Conservation (phyloP, 1,140 invertebrate genomes). For the Drosophila novamexicana region DNA sequence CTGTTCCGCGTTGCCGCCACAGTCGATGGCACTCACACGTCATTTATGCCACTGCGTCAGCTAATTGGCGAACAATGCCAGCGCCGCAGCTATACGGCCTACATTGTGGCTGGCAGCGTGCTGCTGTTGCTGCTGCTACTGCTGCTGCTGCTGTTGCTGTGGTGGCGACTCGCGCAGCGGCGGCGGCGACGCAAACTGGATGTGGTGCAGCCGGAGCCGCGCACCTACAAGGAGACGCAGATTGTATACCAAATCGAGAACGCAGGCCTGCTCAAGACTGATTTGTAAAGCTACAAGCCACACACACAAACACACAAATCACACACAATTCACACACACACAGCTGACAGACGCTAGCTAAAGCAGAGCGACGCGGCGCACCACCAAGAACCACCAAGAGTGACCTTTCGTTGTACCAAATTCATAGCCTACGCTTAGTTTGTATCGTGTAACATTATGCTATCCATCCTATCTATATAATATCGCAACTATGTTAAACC, state of each 20-base stretch:
- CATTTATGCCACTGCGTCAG: constrained; percentile 46
- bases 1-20: constrained; percentile 26
- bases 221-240: constrained; percentile 93
- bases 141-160: constrained; percentile 68
- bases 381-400: constrained; percentile 50
- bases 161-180: constrained; percentile 78
- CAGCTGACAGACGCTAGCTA: constrained; percentile 66
- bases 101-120: constrained; percentile 76
- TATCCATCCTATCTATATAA: constrained; percentile 26
- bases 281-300: constrained; percentile 86
- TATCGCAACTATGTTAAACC: constrained; percentile 10
- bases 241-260: constrained; percentile 93
- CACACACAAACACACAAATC: constrained; percentile 24
- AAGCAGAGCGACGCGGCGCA: constrained; percentile 38
- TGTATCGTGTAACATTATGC: constrained; percentile 23
- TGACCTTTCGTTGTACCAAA: constrained; percentile 64
- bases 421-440: constrained; percentile 48
- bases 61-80: constrained; percentile 61
- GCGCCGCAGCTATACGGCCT: constrained; percentile 59
- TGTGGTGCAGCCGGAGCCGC: constrained; percentile 91
- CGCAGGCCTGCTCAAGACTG: constrained; percentile 91
- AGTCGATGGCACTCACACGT: not conserved
- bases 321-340: constrained; percentile 31
- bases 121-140: constrained; percentile 80
- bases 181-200: constrained; percentile 85